A percentile compares a stretch with the other conserved stretches of the same genome.
phyloP scores from a whole-genome alignment of 2,888 invertebrate species.

The Amphipoea oculea region DNA sequence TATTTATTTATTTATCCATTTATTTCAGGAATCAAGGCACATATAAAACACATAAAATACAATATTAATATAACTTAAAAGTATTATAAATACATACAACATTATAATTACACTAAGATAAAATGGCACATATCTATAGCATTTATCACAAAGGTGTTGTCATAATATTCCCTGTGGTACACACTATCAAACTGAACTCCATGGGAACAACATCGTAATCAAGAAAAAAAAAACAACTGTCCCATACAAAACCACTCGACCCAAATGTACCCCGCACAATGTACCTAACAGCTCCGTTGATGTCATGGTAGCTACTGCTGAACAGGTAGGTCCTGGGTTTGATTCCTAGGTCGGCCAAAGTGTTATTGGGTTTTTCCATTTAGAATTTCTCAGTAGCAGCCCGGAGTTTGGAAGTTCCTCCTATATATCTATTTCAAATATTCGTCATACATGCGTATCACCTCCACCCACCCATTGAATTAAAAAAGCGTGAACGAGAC shows the following conservation, averaged over 20 bases:
- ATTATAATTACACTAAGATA: too few species aligned
- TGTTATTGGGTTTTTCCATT: neutral
- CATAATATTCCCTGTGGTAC: neutral
- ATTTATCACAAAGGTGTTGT: neutral
- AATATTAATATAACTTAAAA: too few species aligned
- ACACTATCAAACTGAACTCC: neutral
- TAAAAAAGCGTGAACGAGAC: constrained; percentile 52
- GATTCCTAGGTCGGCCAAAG: too few species aligned
- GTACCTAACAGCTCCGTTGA: neutral
- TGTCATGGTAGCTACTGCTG: neutral
- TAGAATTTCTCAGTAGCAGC: neutral
- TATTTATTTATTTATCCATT: too few species aligned
- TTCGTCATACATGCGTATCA: constrained; percentile 14
- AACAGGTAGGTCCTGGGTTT: neutral
- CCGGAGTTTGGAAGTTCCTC: neutral
- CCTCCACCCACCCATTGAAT: constrained; percentile 32
- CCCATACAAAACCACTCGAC: too few species aligned
- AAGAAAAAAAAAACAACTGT: too few species aligned
- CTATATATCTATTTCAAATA: constrained; percentile 11
- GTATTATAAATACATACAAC: too few species aligned
- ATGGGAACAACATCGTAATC: too few species aligned
- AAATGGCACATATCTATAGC: too few species aligned
- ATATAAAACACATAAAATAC: too few species aligned
- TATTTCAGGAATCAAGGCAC: too few species aligned
- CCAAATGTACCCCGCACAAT: neutral